Conservation (phyloP, 2,113 vertebrate genomes). For the Paratilapia polleni region DNA sequence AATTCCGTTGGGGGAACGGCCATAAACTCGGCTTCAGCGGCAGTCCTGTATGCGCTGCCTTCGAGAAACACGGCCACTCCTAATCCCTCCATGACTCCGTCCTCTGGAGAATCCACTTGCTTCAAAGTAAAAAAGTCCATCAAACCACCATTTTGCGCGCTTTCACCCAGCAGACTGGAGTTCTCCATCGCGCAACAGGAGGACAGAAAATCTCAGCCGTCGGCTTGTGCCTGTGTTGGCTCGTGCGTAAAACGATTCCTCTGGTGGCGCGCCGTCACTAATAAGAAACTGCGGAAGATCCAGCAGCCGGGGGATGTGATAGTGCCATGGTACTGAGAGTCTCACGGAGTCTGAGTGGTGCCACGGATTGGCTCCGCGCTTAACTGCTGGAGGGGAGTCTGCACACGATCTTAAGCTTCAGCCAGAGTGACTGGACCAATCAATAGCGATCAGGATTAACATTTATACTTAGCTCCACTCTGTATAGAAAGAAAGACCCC, state of each 20-base stretch:
- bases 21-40: constrained; percentile 40
- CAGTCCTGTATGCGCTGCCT: constrained; percentile 28
- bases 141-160: constrained; percentile 1
- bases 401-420: constrained; percentile 22
- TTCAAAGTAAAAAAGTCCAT: constrained; percentile 31
- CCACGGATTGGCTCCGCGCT: constrained; percentile 46
- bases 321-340: constrained; percentile 44
- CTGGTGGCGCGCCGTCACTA: constrained; percentile 51
- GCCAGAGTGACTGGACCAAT: constrained; percentile 29
- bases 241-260: constrained; percentile 60
- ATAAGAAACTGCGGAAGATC: constrained; percentile 21
- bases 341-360: constrained; percentile 49
- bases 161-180: constrained; percentile 49
- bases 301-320: constrained; percentile 30
- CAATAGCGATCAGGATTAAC: constrained; percentile 21
- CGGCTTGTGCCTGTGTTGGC: constrained; percentile 14
- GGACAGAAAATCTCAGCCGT: constrained; percentile 26
- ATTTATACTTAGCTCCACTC: not conserved
- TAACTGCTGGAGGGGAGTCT: constrained; percentile 40
- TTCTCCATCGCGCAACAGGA: constrained; percentile 75
- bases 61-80: constrained; percentile 34
- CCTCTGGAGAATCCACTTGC: not conserved
- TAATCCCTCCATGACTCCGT: constrained; percentile 22
- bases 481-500: not conserved
- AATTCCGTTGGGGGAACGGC: constrained; percentile 48